phyloP scores from a whole-genome alignment of 2,888 invertebrate genomes.

The Dendrolimus pini region DNA sequence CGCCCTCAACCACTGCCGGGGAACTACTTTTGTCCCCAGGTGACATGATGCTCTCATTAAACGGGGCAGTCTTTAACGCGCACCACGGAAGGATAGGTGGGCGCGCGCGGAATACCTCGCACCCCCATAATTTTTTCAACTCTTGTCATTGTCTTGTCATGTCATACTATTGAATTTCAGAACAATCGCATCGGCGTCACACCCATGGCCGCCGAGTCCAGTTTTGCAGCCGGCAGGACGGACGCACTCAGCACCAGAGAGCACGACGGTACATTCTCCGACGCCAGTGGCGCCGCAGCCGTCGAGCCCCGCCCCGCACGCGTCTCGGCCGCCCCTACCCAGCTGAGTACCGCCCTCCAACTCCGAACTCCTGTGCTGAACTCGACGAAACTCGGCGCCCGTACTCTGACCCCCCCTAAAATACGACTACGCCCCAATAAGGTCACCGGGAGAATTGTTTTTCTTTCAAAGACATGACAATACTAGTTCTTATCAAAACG shows the following conservation, averaged over 20 bases:
- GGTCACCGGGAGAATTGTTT: conserved; percentile 58
- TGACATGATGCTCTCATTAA: no score
- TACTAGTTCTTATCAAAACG: conserved; percentile 22
- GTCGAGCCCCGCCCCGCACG: conserved; percentile 55
- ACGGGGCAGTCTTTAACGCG: no score
- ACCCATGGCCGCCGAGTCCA: conserved; percentile 89
- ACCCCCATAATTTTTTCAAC: no score
- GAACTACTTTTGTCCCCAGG: no score
- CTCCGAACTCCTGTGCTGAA: conserved; percentile 77
- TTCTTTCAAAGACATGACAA: conserved; percentile 34
- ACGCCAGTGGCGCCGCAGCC: conserved; percentile 67
- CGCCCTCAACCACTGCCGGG: no score
- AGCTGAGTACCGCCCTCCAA: conserved; percentile 77
- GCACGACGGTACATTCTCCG: conserved; percentile 60
- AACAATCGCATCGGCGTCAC: conserved; percentile 78
- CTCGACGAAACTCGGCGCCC: conserved; percentile 74
- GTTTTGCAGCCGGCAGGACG: conserved; percentile 84
- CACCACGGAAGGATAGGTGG: no score
- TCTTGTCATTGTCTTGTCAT: no score
- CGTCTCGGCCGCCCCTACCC: conserved; percentile 62
- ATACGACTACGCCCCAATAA: conserved; percentile 46
- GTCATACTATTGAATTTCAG: conserved; percentile 45
- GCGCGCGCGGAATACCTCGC: no score
- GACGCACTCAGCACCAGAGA: conserved; percentile 85
- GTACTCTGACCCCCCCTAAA: conserved; percentile 59